Evolutionary conservation across 2,888 invertebrate genomes (phyloP).

Genomic region (Lumbricus terrestris): DNA sequence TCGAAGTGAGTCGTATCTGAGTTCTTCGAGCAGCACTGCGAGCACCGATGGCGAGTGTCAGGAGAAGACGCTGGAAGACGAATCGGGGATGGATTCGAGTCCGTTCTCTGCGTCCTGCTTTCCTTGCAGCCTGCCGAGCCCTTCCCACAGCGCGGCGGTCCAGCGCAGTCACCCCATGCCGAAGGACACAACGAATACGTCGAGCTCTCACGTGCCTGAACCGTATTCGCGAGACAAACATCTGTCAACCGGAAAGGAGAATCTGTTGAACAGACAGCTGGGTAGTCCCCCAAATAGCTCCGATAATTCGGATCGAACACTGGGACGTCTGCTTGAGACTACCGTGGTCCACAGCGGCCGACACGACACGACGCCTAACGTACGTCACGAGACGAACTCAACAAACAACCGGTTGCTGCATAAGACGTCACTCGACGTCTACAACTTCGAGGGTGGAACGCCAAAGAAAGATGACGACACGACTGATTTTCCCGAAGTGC

Average conservation of each 20-base stretch:
- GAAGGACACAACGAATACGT: constrained; percentile 29
- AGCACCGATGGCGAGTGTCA: constrained; percentile 33
- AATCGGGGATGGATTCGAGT: constrained; percentile 3
- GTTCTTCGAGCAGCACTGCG: constrained; percentile 35
- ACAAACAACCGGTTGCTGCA: neutral
- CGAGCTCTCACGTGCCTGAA: neutral
- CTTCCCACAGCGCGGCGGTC: constrained; percentile 24
- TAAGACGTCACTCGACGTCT: constrained; percentile 35
- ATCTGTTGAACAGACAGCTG: constrained; percentile 22
- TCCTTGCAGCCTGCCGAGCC: constrained; percentile 19
- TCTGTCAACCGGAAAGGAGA: constrained; percentile 32
- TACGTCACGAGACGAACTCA: neutral
- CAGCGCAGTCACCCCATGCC: constrained; percentile 23
- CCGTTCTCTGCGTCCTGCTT: constrained; percentile 1
- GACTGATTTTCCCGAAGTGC: constrained; percentile 27
- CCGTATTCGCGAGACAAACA: constrained; percentile 24
- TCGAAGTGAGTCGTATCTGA: constrained; percentile 35
- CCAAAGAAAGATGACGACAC: constrained; percentile 38
- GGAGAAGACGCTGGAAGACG: constrained; percentile 31
- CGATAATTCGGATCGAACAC: neutral
- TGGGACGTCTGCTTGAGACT: neutral
- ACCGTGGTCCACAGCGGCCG: neutral
- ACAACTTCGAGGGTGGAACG: constrained; percentile 40
- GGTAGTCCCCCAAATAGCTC: constrained; percentile 19
- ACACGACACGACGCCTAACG: neutral